These are phyloP conservation scores for Ichneumoninae sp. DNA, from an alignment of 2,888 invertebrate genomes.

Conservation along the genomic window DNA sequence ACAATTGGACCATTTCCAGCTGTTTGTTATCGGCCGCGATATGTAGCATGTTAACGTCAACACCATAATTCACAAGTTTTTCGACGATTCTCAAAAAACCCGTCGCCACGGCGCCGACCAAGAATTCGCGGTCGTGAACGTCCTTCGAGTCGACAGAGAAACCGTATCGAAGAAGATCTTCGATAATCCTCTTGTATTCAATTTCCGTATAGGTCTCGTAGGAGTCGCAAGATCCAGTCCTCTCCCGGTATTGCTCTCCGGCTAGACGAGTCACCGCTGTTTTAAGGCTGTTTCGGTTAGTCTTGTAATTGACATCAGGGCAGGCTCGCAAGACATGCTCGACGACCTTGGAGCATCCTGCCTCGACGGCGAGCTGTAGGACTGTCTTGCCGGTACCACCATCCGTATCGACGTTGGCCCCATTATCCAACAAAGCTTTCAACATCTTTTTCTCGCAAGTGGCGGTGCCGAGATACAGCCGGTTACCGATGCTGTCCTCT, in stretches of 20 bases:
- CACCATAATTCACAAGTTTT: not conserved
- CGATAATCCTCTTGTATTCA: not conserved
- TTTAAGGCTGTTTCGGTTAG: not conserved
- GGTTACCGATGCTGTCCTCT: not conserved
- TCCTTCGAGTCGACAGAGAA: not conserved
- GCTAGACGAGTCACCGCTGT: not conserved
- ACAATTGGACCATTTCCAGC: not conserved
- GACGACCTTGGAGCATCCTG: not conserved
- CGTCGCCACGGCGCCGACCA: not conserved
- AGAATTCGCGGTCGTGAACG: not conserved
- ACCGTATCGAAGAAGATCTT: not conserved
- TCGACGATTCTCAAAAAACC: not conserved
- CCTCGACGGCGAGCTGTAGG: not conserved
- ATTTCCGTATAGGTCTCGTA: slow-evolving; percentile 3
- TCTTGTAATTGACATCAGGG: not conserved
- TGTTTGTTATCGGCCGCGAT: not conserved
- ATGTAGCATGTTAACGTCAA: not conserved
- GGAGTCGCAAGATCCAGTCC: not conserved
- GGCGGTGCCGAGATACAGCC: not conserved
- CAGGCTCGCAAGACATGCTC: not conserved
- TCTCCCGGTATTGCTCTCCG: not conserved
- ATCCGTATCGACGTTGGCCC: not conserved
- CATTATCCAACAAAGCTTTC: not conserved
- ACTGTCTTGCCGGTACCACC: not conserved
- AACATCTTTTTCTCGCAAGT: not conserved